Conservation (phyloP, 2,888 invertebrate species). For the Nezara viridula region DNA sequence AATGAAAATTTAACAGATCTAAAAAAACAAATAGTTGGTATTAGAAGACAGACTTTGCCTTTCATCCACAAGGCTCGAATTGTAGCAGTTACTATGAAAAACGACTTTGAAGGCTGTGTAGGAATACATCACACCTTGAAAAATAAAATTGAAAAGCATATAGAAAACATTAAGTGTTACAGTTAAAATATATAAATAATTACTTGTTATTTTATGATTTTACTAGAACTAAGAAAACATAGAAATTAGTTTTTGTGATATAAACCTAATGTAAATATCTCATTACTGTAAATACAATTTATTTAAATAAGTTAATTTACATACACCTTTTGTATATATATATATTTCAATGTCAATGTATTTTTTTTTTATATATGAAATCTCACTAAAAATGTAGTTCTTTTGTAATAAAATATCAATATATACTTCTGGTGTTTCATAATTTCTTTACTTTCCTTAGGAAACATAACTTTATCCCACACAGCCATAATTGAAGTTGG, state of each 20-base stretch:
- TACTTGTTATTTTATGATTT: background rate
- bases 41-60: background rate
- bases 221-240: background rate
- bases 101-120: background rate
- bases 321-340: background rate
- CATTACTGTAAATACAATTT: background rate
- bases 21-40: background rate
- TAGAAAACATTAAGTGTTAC: slow-evolving; percentile 11
- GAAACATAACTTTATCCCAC: too few relatives aligned
- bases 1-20: slow-evolving; percentile 17
- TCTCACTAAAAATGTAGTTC: background rate
- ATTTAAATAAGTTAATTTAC: background rate
- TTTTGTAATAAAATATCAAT: background rate
- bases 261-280: slow-evolving; percentile 10
- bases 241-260: background rate
- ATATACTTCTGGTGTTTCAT: background rate
- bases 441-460: background rate
- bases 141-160: slow-evolving; percentile 38
- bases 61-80: background rate
- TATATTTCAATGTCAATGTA: background rate
- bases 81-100: background rate
- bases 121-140: background rate
- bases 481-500: too few relatives aligned
- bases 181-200: background rate
- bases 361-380: background rate